Base-by-base conservation (phyloP, 2,113 vertebrate species). In the Capreolus pygargus region DNA sequence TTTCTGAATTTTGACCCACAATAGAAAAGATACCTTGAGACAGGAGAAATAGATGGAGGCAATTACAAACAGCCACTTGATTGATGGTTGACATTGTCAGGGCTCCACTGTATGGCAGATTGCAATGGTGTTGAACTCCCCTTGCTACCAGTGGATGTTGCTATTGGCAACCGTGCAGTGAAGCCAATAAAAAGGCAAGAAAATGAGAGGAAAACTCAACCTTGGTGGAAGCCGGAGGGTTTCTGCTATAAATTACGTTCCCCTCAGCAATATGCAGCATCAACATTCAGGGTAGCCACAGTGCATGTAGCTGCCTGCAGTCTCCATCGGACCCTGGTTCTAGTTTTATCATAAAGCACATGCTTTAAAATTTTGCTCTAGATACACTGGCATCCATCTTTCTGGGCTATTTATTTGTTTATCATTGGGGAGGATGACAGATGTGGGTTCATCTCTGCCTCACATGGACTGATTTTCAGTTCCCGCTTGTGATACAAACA, bases 21-120 rank as follows among this genome's bases (percentile, higher is more conserved):
- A 98, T 98, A 97, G 97, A 97, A 98, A 98, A 99, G 98, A 98
- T 98, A 99, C 96, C 74, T 7, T 17, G 83, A 98, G 99, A 99
- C 99, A 99, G 98, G 98, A 98, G 96, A 99, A 99, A 99, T 99
- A 99, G 98, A 99, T 99, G 98, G 98, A 98, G 98, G 99, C 98
- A 99, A 99, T 99, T 99, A 99, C 98, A 98, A 99, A 97, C 97
- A 98, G 98, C 98, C 93, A 76, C 43, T 98, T 99, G 99, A 99
- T 99, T 98, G 99, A 99, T 99, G 98, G 99, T 98, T 99, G 99
- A 99, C 99, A 99, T 98, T 99, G 99, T 99, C 98, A 98, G 98
- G 98, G 98, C 98, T 98, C 98, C 98, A 94, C 98, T 98, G 98
- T 97, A 97, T 97, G 98, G 98, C 99, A 99, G 98, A 97, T 94